Evolutionary conservation across 2,113 vertebrate genomes (phyloP).

Genomic region (Tragulus kanchil): DNA sequence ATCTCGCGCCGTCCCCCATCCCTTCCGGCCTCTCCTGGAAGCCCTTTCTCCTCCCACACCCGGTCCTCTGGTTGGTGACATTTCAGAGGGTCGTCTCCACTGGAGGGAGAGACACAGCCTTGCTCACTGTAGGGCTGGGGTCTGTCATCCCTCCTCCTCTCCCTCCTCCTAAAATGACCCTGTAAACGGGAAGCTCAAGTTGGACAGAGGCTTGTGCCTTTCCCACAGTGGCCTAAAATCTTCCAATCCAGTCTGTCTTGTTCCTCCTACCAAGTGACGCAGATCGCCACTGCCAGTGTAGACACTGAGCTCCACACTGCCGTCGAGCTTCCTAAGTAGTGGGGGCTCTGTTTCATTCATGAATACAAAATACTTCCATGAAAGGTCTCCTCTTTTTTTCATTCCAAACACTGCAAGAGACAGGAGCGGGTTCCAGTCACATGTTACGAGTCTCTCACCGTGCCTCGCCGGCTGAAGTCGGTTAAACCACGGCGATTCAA

Average conservation of each 20-base stretch:
- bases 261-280: background rate
- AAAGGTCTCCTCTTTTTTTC: conserved; percentile 54
- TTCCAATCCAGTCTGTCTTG: background rate
- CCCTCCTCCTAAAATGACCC: background rate
- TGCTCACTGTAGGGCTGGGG: background rate
- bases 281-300: background rate
- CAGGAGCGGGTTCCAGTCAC: conserved; percentile 64
- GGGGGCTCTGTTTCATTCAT: conserved; percentile 68
- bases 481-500: conserved; percentile 25
- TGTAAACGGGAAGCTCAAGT: background rate
- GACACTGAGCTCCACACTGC: background rate
- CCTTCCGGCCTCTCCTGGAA: background rate
- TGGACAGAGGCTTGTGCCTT: background rate
- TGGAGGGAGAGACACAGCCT: too few species aligned
- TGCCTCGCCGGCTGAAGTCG: background rate
- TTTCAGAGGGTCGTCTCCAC: background rate
- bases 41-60: background rate
- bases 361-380: conserved; percentile 80
- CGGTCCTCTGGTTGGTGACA: background rate
- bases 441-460: conserved; percentile 34
- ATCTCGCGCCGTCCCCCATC: fast-evolving
- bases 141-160: background rate
- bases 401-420: conserved; percentile 62
- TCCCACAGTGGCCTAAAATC: background rate
- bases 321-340: conserved; percentile 10